Base-by-base conservation (phyloP, 2,888 invertebrate genomes). In the Oeneis ivallda region DNA sequence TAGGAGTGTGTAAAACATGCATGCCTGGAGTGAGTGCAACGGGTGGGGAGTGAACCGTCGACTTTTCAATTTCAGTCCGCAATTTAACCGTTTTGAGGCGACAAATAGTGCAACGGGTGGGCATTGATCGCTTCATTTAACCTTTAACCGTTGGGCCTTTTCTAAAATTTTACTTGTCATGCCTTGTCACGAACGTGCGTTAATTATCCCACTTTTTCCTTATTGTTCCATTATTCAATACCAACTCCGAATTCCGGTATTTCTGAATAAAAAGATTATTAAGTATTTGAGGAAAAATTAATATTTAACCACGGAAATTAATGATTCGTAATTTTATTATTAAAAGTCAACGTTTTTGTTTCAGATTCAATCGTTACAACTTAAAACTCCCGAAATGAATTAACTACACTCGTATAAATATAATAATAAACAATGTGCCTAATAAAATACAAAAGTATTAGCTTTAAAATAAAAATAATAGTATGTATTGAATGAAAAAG, bases 401-500 rank as follows among this genome's bases (percentile, higher is more conserved):
- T 32, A 32, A n/a, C 8, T 34, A 58, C 34, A 45, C 37, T 7
- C 37, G 1, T 58, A 34, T n/a, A 49, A 34, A n/a, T 47, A 34
- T 26, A n/a, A 26, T 26, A 49, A 41, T 13, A 50, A 41, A 47
- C 32, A 61, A 41, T 52, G 61, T 61, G 61, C 52, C 61, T 59
- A 49, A 13, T 19, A 19, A 2, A 26, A 37, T 10, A 26, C 17
- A 54, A 54, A 3, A 43, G 9, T 9, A 45, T 26, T 15, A 45
- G 43, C 39, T 41, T 47, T 47, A 47, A 47, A 47, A 32, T 32
- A 32, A 58, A n/a, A 43, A 11, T 58, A 26, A 37, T 26, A 4
- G 2, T 26, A 26, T 26, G 26, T 26, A 11, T 39, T 9, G 10
- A 6, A 13, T 10, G 4, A n/a, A 58, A n/a, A 58, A n/a, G 39